A percentile compares a stretch with the other conserved stretches of the same genome.
phyloP scores from a whole-genome alignment of 2,113 vertebrate species.

The Cranoglanis bouderius region DNA sequence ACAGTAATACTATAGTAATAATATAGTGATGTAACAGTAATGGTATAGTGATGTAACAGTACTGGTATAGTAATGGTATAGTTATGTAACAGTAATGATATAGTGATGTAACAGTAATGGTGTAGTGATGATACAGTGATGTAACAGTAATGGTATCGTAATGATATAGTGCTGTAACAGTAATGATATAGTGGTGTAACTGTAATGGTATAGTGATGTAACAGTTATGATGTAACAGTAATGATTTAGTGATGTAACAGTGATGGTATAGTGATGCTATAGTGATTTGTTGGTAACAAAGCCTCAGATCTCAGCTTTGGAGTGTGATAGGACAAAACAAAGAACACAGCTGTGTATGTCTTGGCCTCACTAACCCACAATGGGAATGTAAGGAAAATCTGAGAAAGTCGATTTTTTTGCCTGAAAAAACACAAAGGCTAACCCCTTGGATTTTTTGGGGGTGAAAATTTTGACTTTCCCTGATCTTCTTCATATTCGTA shows the following conservation, averaged over 20 bases:
- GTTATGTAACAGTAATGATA: too few relatives aligned
- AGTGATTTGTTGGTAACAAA: not conserved
- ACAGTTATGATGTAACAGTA: too few relatives aligned
- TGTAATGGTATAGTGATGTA: too few relatives aligned
- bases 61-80: too few relatives aligned
- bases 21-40: too few relatives aligned
- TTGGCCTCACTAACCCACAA: not conserved
- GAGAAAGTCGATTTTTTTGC: not conserved
- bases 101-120: not conserved
- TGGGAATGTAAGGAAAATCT: not conserved
- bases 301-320: not conserved
- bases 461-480: not conserved
- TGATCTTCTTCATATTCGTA: not conserved
- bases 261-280: too few relatives aligned
- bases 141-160: too few relatives aligned
- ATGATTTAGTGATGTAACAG: not conserved
- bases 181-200: too few relatives aligned
- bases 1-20: too few relatives aligned
- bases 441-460: not conserved
- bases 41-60: too few relatives aligned
- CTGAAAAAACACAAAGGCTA: not conserved
- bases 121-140: too few relatives aligned
- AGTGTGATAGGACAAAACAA: not conserved
- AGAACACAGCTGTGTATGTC: not conserved
- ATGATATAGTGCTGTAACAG: too few relatives aligned